These are phyloP conservation scores for Drusus annulatus DNA, from an alignment of 1,140 invertebrate genomes.

Conservation along the genomic window DNA sequence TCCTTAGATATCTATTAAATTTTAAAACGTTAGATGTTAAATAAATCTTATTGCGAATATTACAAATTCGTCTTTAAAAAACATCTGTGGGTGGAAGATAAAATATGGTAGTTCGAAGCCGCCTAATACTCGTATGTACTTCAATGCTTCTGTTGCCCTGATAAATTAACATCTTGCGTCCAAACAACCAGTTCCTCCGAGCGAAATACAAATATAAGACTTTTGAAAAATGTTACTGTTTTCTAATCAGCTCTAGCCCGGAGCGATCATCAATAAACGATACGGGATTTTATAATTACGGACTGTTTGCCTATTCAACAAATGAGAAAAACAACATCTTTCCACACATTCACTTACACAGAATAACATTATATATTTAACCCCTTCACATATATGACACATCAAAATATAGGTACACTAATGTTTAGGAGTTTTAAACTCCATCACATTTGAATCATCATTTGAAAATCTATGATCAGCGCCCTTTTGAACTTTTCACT, in stretches of 20 bases:
- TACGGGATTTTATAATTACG: constrained; percentile 18
- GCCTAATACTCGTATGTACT: neutral
- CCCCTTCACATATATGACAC: too few species aligned
- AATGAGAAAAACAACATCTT: too few species aligned
- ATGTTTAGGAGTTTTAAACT: too few species aligned
- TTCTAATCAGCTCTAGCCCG: constrained; percentile 11
- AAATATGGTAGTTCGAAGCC: neutral
- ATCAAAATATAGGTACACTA: too few species aligned
- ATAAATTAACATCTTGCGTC: neutral
- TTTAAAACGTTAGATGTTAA: too few species aligned
- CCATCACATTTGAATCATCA: too few species aligned
- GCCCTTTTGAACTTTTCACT: too few species aligned
- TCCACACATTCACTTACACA: too few species aligned
- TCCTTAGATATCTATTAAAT: too few species aligned
- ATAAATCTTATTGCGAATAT: too few species aligned
- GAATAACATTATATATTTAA: too few species aligned
- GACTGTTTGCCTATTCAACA: constrained; percentile 4
- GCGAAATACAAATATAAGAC: constrained; percentile 30
- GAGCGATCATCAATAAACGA: constrained; percentile 6
- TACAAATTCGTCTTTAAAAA: neutral
- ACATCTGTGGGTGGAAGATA: neutral
- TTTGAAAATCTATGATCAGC: too few species aligned
- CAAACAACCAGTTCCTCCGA: neutral
- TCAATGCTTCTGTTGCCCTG: constrained; percentile 15
- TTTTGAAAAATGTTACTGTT: constrained; percentile 20